Conservation (phyloP, 2,113 vertebrate species). For the Corythoichthys haematopterus region DNA sequence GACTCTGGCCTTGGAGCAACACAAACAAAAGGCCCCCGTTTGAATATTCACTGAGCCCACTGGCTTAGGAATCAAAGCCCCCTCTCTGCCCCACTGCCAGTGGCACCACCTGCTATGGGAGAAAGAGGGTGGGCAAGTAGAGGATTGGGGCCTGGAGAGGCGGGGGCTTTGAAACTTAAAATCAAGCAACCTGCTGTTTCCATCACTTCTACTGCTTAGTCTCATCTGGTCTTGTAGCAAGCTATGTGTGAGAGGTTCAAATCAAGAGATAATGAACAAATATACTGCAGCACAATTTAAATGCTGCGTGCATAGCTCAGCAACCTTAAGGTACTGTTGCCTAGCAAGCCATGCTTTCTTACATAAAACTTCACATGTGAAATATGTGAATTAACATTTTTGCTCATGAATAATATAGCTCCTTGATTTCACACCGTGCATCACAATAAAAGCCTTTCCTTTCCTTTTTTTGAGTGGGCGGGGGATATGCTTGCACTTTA, state of each 20-base stretch:
- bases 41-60: conserved; percentile 70
- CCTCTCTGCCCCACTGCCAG: conserved; percentile 61
- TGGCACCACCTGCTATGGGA: conserved; percentile 69
- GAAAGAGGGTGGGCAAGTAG: conserved; percentile 21
- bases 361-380: not conserved
- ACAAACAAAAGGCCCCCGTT: conserved; percentile 71
- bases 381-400: not conserved
- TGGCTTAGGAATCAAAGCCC: conserved; percentile 71
- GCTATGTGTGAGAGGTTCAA: conserved; percentile 46
- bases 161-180: conserved; percentile 35
- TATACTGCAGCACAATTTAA: conserved; percentile 12
- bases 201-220: conserved; percentile 40
- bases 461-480: too few relatives aligned
- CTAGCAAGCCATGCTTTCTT: conserved; percentile 9
- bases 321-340: conserved; percentile 2
- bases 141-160: not conserved
- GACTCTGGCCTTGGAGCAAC: conserved; percentile 64
- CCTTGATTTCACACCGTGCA: not conserved
- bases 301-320: not conserved
- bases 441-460: not conserved
- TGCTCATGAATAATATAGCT: not conserved
- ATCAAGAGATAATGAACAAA: conserved; percentile 29
- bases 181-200: conserved; percentile 44
- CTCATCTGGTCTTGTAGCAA: conserved; percentile 56
- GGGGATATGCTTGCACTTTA: too few relatives aligned